Base-by-base conservation (phyloP, 2,888 invertebrate species). In the Caenorhabditis sinica region DNA sequence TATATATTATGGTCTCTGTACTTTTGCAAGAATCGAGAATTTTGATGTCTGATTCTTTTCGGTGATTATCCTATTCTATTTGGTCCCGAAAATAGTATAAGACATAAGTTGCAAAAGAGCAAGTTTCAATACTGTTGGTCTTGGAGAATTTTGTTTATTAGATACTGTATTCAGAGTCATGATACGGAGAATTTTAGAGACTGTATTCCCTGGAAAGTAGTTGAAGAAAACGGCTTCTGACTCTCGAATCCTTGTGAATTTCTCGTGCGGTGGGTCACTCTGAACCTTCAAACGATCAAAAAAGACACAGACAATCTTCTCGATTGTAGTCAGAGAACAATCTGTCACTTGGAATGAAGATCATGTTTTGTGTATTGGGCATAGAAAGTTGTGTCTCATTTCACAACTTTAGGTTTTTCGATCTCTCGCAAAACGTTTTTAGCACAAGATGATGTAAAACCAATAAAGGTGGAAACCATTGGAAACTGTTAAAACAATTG, bases 301-400 rank as follows among this genome's bases (percentile, higher is more conserved):
- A 25, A 28, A 68, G 68, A 68, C 68, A 13, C 28, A 53, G 20
- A 45, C n/a, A 20, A 40, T 40, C 11, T 11, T 49, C 20, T 20
- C 20, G 49, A 36, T 30, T 36, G 68, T 53, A 53, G 51, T 51
- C 36, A 53, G 23, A 53, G 68, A 68, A 68, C 65, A 68, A 53
- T 20, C 30, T 68, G 68, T 68, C 68, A 68, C 17, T 68, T 53
- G 13, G 9, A 23, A 68, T 68, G 13, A 60, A 72, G 49, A 72
- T 45, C 72, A 60, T 72, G 60, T 58, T 71, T 58, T 71, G 69
- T 71, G 69, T 17, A 23, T 15, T 36, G 25, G 36, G 43, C 68
- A 68, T 6, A 53, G 33, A 68, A 36, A 49, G 25, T 56, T 71
- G 65, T 65, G 65, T 49, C 8, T 28, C 45, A 20, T 65, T 65